These are phyloP conservation scores for Fratercula arctica DNA, from an alignment of 2,797 vertebrate genomes.

Conservation along the genomic window DNA sequence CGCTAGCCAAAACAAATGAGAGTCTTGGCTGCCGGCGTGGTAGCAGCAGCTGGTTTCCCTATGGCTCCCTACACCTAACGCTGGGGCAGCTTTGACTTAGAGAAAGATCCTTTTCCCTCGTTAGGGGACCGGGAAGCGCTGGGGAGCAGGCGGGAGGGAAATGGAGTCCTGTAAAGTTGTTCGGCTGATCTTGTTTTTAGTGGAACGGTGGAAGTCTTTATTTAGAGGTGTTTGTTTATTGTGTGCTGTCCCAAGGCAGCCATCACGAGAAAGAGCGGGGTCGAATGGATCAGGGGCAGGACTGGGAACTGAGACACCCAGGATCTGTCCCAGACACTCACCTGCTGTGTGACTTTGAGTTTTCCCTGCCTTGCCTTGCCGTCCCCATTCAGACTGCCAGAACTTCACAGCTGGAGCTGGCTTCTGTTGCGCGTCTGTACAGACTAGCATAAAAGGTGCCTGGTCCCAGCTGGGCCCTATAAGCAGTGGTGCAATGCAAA, in stretches of 20 bases:
- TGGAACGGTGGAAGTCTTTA: neutral
- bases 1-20: slow-evolving; percentile 80
- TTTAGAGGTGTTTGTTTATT: neutral
- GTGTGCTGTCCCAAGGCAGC: neutral
- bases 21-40: slow-evolving; percentile 72
- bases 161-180: neutral
- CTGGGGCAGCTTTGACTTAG: slow-evolving; percentile 63
- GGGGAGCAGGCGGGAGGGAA: neutral
- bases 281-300: neutral
- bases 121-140: slow-evolving; percentile 29
- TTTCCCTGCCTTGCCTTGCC: neutral
- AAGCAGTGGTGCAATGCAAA: neutral
- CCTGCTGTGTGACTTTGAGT: neutral
- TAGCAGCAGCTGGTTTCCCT: slow-evolving; percentile 72
- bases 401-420: neutral
- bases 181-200: neutral
- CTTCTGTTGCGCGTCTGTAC: neutral
- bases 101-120: slow-evolving; percentile 30
- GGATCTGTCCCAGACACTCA: neutral
- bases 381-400: neutral
- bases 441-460: neutral
- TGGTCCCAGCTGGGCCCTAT: neutral
- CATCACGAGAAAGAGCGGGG: accelerated
- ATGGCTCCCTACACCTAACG: slow-evolving; percentile 68
- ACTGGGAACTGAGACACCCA: neutral